Evolutionary conservation across 1,140 invertebrate genomes (phyloP), one percentile per base, ranked within the genome.

Genomic region (Ericerus pela): DNA sequence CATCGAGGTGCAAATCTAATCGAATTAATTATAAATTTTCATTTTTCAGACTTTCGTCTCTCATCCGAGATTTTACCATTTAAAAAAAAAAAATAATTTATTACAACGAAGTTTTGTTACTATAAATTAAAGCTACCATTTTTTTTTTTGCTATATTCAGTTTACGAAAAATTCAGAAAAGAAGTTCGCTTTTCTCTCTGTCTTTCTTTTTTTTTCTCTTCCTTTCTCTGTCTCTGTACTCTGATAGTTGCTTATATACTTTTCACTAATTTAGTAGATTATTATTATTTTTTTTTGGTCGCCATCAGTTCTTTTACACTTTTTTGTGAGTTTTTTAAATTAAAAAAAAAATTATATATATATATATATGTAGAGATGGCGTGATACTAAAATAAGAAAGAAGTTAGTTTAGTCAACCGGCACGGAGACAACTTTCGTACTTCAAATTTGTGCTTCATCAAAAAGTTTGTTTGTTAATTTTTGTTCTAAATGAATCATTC

Each of bases 381-480:
- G 20, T 6, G 20, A 38, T 16, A 47, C 20, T 47, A 24, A 24
- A 47, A 47, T 6, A 47, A 38, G 36, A 47, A 47, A 24, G n/a
- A n/a, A n/a, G n/a, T n/a, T n/a, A n/a, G n/a, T n/a, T n/a, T n/a
- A n/a, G n/a, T n/a, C n/a, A n/a, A n/a, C n/a, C 16, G 41, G 41
- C 41, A 47, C 41, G 26, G 26, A 47, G 41, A 18, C 41, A 22
- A 47, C 20, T 47, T 47, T 47, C 26, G 26, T 24, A 47, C 41
- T 22, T 47, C 26, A 47, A 47, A 24, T 47, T 24, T 47, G 41
- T 24, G 26, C 41, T 47, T 47, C 41, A 47, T 47, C 41, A 47
- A 47, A 47, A 47, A 47, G 20, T 47, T 47, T 24, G 41, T 47
- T 47, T 24, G 41, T 47, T 47, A 47, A 47, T 47, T 47, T 47